These are phyloP conservation scores for Drosophila rufa DNA, from an alignment of 1,140 invertebrate genomes.

Conservation along the genomic window DNA sequence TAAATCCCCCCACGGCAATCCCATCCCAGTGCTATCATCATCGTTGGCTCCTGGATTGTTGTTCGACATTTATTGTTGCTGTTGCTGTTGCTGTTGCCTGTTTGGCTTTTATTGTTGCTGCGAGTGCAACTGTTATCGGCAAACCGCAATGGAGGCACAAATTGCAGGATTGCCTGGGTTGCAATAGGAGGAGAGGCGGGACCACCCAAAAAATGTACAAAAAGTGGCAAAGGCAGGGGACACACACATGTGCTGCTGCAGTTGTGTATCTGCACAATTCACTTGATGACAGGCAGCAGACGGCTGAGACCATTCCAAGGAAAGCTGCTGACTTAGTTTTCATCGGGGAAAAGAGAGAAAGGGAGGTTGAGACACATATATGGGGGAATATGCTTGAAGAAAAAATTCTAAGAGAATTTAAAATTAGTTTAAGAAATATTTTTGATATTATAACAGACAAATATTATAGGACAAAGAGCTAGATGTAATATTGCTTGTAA, in stretches of 20 bases:
- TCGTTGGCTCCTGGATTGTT: slow-evolving; percentile 37
- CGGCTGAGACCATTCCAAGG: slow-evolving; percentile 16
- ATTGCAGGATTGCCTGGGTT: slow-evolving; percentile 44
- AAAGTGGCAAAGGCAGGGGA: background rate
- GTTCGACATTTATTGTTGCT: slow-evolving; percentile 59
- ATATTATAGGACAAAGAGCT: too few species aligned
- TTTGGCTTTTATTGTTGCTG: slow-evolving; percentile 43
- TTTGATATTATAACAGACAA: too few species aligned
- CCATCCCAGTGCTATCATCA: slow-evolving; percentile 29
- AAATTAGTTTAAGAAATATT: too few species aligned
- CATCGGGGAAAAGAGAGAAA: background rate
- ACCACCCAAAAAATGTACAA: slow-evolving; percentile 1
- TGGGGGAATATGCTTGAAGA: background rate
- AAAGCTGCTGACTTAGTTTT: slow-evolving; percentile 39
- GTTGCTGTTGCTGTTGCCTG: slow-evolving; percentile 54
- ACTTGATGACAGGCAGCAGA: slow-evolving; percentile 30
- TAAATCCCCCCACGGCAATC: slow-evolving; percentile 33
- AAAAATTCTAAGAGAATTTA: background rate
- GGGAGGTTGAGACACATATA: too few species aligned
- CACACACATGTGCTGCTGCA: slow-evolving; percentile 11
- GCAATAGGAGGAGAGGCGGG: background rate
- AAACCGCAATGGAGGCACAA: slow-evolving; percentile 63
- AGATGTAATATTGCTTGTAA: too few species aligned
- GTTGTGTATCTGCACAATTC: slow-evolving; percentile 34
- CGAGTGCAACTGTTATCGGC: slow-evolving; percentile 50